phyloP scores from a whole-genome alignment of 2,113 vertebrate species.

The Thamnophis sirtalis region DNA sequence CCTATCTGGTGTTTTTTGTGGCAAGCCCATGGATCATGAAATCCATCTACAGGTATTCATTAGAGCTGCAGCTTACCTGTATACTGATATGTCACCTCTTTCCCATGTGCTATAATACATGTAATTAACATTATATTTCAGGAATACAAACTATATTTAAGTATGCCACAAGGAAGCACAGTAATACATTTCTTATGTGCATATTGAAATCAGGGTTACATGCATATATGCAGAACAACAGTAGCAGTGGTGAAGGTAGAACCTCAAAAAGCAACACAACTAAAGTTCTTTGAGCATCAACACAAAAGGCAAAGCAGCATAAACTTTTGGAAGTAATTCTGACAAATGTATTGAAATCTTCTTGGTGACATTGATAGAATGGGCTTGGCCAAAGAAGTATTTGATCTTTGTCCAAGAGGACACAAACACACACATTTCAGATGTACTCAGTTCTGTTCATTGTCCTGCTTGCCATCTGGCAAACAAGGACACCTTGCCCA shows the following conservation, averaged over 20 bases:
- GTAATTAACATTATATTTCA: not conserved
- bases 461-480: not conserved
- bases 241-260: not conserved
- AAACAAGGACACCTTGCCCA: not conserved
- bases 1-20: not conserved
- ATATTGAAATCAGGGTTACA: not conserved
- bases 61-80: not conserved
- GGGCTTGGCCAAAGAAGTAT: not conserved
- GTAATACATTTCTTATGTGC: not conserved
- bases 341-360: not conserved
- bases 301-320: not conserved
- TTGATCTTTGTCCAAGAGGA: not conserved
- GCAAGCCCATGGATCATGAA: not conserved
- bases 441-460: not conserved
- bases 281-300: not conserved
- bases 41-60: not conserved
- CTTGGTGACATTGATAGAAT: not conserved
- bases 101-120: not conserved
- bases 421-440: not conserved
- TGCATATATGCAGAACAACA: not conserved
- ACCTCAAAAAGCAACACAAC: not conserved
- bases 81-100: not conserved
- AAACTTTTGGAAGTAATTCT: not conserved
- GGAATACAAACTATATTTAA: not conserved
- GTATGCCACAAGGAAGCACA: not conserved